Percentiles rank a stretch among this genome's conserved stretches.
Evolutionary conservation across 2,888 invertebrate genomes (phyloP).

Genomic region (Lasioglossum zephyrum): DNA sequence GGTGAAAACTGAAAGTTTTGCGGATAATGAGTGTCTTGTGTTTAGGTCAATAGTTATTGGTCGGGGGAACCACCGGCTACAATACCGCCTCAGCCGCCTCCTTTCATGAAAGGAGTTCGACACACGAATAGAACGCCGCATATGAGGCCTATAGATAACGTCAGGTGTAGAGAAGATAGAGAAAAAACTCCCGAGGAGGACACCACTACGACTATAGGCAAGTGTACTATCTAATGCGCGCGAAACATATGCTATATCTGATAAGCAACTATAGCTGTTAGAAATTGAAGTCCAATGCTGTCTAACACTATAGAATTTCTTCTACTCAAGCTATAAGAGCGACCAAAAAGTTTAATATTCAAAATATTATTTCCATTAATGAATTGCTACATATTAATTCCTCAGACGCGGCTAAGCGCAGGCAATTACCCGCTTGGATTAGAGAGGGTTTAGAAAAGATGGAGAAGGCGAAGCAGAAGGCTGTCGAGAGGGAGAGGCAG

Average conservation of each 20-base stretch:
- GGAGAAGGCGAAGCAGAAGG: conserved; percentile 96
- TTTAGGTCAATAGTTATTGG: conserved; percentile 78
- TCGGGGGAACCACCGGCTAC: conserved; percentile 75
- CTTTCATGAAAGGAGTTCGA: conserved; percentile 81
- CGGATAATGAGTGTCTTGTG: conserved; percentile 28
- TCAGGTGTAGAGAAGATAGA: conserved; percentile 79
- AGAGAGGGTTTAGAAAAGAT: conserved; percentile 98
- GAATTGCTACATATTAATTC: neutral
- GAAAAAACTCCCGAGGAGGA: conserved; percentile 83
- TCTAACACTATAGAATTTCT: neutral
- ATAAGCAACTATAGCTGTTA: neutral
- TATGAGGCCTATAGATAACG: conserved; percentile 75
- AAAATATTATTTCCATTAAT: no score
- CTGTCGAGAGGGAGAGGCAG: conserved; percentile 91
- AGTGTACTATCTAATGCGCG: neutral
- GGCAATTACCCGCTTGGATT: conserved; percentile 98
- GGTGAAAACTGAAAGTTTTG: conserved; percentile 9
- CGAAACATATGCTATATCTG: neutral
- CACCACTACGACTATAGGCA: conserved; percentile 80
- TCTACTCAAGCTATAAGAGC: neutral
- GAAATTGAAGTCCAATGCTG: neutral
- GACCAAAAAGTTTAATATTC: neutral
- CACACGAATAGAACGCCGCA: conserved; percentile 76
- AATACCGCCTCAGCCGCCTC: conserved; percentile 75
- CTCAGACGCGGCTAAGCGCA: conserved; percentile 93